Base-by-base conservation (phyloP, 2,797 vertebrate genomes). In the Parambassis ranga region DNA sequence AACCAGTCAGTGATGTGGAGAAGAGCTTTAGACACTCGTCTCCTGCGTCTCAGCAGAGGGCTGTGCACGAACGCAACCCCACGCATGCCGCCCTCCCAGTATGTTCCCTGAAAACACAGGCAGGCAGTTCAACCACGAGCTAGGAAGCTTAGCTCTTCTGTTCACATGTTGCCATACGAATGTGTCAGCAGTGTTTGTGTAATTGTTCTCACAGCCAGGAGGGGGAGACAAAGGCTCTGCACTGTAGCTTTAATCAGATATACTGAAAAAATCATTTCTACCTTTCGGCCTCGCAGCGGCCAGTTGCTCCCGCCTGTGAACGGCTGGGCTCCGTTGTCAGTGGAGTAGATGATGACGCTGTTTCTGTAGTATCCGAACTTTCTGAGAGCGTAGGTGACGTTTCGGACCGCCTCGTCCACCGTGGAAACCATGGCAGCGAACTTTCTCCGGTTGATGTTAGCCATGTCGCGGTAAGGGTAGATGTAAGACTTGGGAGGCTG, bases 1-100 rank as follows among this genome's bases (percentile, higher is more conserved):
- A 96, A 98, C 97, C 97, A 99, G 85, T 99, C 97, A 0, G 96
- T 98, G 90, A 99, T 95, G 82, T 99, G 97, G 47, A 98, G 85
- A 19, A 99, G 87, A 0, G 92, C 95, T 67, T 88, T 93, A 79
- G 94, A 98, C 10, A 94, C 92, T 22, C 94, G 85, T 3, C 93
- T 92, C 69, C 93, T 90, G 31, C 87, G 92, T 58, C 90, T 93
- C 70, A 99, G 91, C 66, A 99, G 81, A 1, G 97, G 97, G 46
- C 97, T 98, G 77, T 99, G 97, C 1, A 99, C 95, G 1, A 99
- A 99, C 2, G 94, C 96, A 1, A 99, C 90, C 4, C 95, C 96
- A 0, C 96, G 92, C 30, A 99, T 90, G 0, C 97, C 97, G 0
- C 97, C 97, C 77, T 98, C 96, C 97, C 96, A 99, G 20, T 99